Base-by-base conservation (phyloP, 2,797 vertebrate species). In the Mus spretus region DNA sequence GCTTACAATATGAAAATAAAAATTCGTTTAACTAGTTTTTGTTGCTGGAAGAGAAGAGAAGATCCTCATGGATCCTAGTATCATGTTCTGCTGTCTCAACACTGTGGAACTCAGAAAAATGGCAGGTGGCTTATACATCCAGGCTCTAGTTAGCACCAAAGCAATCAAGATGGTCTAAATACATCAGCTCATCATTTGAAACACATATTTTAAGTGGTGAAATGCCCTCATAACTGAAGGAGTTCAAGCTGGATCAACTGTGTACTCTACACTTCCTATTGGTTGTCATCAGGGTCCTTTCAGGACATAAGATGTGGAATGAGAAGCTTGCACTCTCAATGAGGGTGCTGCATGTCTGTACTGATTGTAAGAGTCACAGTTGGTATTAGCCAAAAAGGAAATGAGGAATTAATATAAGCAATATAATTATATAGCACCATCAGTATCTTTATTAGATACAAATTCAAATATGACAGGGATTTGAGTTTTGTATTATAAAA, bases 181-280 rank as follows among this genome's bases (percentile, higher is more conserved):
- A 97, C 95, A 97, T 65, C 92, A 70, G 83, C 15, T 84, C 92
- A 86, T 70, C 85, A 97, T 94, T 97, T 94, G 92, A 95, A 97
- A 97, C 83, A 97, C 97, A 75, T 93, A 97, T 97, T 94, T 97
- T 97, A 97, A 98, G 97, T 95, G 97, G 96, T 72, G 77, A 97
- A 97, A 97, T 94, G 95, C 97, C 95, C 91, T 95, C 94, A 94
- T 91, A 97, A 95, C 92, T 95, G 93, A 97, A 96, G 87, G 96
- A 94, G 96, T 97, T 96, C 95, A 95, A 97, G 96, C 96, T 55
- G 67, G 74, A 81, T 79, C 93, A 70, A 57, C 78, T 89, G 89
- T 17, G 67, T n/a, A 67, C 26, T 74, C n/a, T 4, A 40, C 15
- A 90, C n/a, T 97, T 97, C 93, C 89, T 97, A 87, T 40, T 78